Evolutionary conservation across 2,888 invertebrate species (phyloP).

Genomic region (Xanthorhoe spadicearia): DNA sequence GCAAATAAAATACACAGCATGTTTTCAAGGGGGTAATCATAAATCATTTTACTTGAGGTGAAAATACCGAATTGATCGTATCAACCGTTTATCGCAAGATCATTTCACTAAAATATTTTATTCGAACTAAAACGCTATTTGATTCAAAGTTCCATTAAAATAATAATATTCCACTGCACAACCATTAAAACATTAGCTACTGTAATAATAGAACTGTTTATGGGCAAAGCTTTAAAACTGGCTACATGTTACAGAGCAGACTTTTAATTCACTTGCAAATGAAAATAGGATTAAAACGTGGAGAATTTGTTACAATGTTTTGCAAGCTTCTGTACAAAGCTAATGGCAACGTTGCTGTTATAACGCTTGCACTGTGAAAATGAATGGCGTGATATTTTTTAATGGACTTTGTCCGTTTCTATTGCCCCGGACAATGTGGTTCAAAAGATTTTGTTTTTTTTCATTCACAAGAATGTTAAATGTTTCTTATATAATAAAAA

Average conservation of each 20-base stretch:
- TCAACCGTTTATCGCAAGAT: not conserved
- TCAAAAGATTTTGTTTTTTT: not conserved
- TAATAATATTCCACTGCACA: constrained; percentile 1
- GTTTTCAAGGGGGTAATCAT: not conserved
- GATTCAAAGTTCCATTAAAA: not conserved
- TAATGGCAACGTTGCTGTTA: constrained; percentile 43
- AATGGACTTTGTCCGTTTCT: not conserved
- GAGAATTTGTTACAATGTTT: constrained; percentile 37
- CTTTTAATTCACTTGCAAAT: constrained; percentile 35
- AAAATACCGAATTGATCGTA: not conserved
- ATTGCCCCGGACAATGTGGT: not conserved
- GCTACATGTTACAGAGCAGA: constrained; percentile 18
- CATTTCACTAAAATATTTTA: not conserved
- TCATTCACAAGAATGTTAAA: not conserved
- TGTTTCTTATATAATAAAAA: not conserved
- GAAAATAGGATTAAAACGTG: constrained; percentile 36
- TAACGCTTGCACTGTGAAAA: constrained; percentile 15
- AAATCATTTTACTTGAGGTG: not conserved
- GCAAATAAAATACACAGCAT: too few species aligned
- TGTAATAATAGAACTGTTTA: constrained; percentile 22
- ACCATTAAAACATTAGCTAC: constrained; percentile 20
- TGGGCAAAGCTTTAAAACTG: constrained; percentile 17
- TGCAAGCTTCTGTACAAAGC: constrained; percentile 32
- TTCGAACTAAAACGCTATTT: not conserved
- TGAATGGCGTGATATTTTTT: constrained; percentile 6